A percentile compares a stretch with the other conserved stretches of the same genome.
phyloP scores from a whole-genome alignment of 2,797 vertebrate genomes.

The Martes flavigula region DNA sequence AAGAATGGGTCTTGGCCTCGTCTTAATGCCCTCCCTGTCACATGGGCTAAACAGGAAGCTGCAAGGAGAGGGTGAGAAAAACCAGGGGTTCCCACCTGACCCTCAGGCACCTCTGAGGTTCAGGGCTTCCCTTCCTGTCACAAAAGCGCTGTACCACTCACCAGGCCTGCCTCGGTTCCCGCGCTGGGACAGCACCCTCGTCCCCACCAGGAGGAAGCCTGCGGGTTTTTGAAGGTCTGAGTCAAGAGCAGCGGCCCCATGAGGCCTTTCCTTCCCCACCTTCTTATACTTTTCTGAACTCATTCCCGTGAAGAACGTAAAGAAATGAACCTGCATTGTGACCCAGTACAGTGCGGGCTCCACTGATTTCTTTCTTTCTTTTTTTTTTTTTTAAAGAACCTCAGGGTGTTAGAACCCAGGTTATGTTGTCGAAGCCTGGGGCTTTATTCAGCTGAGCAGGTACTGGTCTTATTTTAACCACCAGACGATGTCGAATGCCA shows the following conservation, averaged over 20 bases:
- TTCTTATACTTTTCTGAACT: not conserved
- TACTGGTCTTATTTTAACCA: not conserved
- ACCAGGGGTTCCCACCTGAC: not conserved
- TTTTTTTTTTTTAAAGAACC: not conserved
- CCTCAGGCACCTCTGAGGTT: not conserved
- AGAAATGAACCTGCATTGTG: not conserved
- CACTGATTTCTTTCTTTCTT: not conserved
- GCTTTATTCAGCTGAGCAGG: not conserved
- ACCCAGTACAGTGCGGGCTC: accelerated
- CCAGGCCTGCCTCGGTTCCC: not conserved
- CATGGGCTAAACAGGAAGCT: not conserved
- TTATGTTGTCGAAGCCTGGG: not conserved
- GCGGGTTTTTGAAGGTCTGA: not conserved
- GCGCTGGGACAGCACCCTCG: too few species aligned
- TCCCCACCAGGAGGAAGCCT: not conserved
- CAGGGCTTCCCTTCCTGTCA: not conserved
- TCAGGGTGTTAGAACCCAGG: not conserved
- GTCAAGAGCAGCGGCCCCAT: not conserved
- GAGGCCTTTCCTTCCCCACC: not conserved
- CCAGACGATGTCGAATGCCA: not conserved
- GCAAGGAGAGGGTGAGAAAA: not conserved
- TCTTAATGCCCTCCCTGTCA: too few species aligned
- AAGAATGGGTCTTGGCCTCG: too few species aligned
- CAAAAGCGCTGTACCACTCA: not conserved
- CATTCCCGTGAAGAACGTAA: not conserved